These are phyloP conservation scores for Condylostylus longicornis DNA, from an alignment of 1,140 invertebrate genomes.

Conservation along the genomic window DNA sequence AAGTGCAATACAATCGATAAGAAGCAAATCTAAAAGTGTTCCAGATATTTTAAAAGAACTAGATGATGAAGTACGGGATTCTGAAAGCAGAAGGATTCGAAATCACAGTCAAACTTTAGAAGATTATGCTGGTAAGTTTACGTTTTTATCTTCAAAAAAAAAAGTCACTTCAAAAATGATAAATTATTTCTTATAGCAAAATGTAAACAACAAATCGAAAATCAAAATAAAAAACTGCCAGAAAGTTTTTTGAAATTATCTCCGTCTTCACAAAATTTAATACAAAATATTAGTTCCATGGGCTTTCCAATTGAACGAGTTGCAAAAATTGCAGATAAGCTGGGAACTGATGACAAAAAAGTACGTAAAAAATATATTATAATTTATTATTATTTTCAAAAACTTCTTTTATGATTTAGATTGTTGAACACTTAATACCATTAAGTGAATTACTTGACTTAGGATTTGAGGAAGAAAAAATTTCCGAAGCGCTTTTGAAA, in stretches of 20 bases:
- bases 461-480: constrained; percentile 63
- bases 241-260: constrained; percentile 36
- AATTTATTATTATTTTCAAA: constrained; percentile 5
- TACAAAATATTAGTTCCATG: constrained; percentile 60
- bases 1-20: constrained; percentile 20
- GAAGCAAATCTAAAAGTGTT: constrained; percentile 45
- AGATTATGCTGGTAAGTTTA: constrained; percentile 6
- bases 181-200: too few relatives aligned
- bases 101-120: constrained; percentile 24
- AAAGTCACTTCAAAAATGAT: too few relatives aligned
- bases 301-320: constrained; percentile 68
- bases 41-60: constrained; percentile 56
- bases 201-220: background rate
- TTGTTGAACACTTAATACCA: constrained; percentile 50
- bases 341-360: constrained; percentile 73
- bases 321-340: constrained; percentile 51
- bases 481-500: constrained; percentile 55
- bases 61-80: constrained; percentile 42
- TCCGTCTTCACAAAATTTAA: constrained; percentile 45
- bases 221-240: constrained; percentile 7
- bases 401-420: constrained; percentile 41
- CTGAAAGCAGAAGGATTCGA: constrained; percentile 29
- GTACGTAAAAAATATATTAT: constrained; percentile 34
- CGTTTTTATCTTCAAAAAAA: too few relatives aligned
- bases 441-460: constrained; percentile 59